Evolutionary conservation across 2,113 vertebrate genomes (phyloP), one percentile per base, ranked within the genome.

Genomic region (Actenoides hombroni): DNA sequence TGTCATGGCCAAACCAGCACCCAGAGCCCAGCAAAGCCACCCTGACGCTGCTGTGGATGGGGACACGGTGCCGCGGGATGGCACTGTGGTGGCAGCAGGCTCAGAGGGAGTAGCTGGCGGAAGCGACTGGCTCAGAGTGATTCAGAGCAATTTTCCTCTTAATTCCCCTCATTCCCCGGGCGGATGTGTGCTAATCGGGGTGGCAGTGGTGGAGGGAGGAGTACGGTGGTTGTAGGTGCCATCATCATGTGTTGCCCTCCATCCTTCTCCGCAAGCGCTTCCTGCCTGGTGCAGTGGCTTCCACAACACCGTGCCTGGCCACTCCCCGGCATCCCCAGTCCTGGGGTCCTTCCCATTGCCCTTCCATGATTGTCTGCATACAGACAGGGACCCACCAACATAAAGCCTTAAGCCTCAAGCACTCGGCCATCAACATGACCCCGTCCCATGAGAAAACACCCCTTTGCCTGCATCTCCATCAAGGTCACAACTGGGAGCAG

Each of bases 1-100:
- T 1, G 1, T 2, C 18, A 1, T 2, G 13, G n/a, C 29, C 40
- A 70, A 39, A 39, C 2, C 17, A 0, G 1, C 1, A 4, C 54
- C n/a, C 63, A 26, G 76, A 78, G 73, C 82, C 67, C 73, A 35
- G 56, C n/a, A n/a, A 56, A 86, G 29, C 77, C 61, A 24, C 12
- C 39, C 54, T 68, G 64, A 37, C 2, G 12, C n/a, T 18, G 49
- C 39, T 28, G 49, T 2, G 67, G 61, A 31, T 6, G 48, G 42
- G 44, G 94, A 61, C 2, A 14, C 17, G 76, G 9, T 2, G 15
- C 86, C 25, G 0, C 4, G 1, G 71, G 67, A 35, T 42, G 83
- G 91, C 86, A 87, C 28, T 11, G 39, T 18, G 86, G 92, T 83
- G 89, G 71, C 85, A 92, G 67, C 39, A 4, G 74, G 21, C 24